Conservation (phyloP, 2,888 invertebrate genomes). For the Acronicta aceris region DNA sequence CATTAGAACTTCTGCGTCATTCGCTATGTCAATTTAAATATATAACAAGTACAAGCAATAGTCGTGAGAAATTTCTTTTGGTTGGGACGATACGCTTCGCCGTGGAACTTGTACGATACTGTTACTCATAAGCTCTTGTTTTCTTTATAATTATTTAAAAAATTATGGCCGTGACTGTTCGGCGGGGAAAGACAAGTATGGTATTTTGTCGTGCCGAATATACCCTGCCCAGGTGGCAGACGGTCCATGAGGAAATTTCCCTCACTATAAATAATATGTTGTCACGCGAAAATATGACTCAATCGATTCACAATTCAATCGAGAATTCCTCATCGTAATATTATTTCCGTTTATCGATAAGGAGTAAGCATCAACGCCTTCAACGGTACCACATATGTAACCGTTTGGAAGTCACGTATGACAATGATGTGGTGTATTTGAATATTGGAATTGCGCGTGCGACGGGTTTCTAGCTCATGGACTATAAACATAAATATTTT, state of each 20-base stretch:
- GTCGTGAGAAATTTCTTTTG: too few species aligned
- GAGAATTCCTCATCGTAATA: conserved; percentile 38
- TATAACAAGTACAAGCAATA: neutral
- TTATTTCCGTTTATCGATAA: conserved; percentile 34
- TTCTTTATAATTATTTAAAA: too few species aligned
- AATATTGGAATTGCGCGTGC: conserved; percentile 5
- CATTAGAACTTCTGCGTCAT: neutral
- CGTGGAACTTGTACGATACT: too few species aligned
- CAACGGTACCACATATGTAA: conserved; percentile 38
- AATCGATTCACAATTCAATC: conserved; percentile 4
- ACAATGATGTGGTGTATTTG: conserved; percentile 29
- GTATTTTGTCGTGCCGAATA: too few species aligned
- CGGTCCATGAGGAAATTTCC: too few species aligned
- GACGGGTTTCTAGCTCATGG: conserved; percentile 11
- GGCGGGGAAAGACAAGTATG: too few species aligned
- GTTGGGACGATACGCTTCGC: too few species aligned
- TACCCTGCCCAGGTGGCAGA: too few species aligned
- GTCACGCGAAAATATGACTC: conserved; percentile 3
- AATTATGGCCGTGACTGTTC: too few species aligned
- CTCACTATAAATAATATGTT: too few species aligned
- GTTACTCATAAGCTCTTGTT: too few species aligned
- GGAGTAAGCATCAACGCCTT: conserved; percentile 36
- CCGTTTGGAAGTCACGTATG: conserved; percentile 33
- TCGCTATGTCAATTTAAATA: neutral
- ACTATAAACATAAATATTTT: conserved; percentile 16